Evolutionary conservation across 1,140 invertebrate genomes (phyloP), one percentile per base, ranked within the genome.

Genomic region (Fopius arisanus): DNA sequence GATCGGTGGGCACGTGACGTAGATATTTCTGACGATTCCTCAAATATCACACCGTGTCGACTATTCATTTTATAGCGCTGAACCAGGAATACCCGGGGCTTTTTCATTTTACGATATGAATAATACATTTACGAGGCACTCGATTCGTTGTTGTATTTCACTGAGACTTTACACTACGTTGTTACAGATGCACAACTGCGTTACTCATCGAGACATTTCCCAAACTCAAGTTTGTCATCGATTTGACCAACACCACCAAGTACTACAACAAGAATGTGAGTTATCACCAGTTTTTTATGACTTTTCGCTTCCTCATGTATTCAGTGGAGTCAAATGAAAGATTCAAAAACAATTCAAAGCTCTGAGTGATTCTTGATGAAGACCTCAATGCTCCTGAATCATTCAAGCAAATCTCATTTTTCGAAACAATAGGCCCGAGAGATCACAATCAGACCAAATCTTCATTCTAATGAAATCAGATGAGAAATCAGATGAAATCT

Each of bases 161-260:
- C 43, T 48, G 43, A 48, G n/a, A 48, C 7, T 62, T 62, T 0
- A 31, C 26, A n/a, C 1, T 70, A 14, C 73, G 67, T 76, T 81
- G 76, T 89, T 86, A 19, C 84, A 90, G 89, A 78, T 92, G 90
- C 78, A 88, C 88, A 67, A 83, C 86, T 14, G 65, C 75, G 12
- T 82, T 76, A 28, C 75, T 93, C 37, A 78, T 91, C 73, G 78
- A 90, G 43, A 78, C 82, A 43, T 84, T 89, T 59, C 90, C 91
- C 9, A 85, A 90, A 62, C 79, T 94, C 40, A 92, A 91, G 66
- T 83, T 90, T 40, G 88, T 94, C 26, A 89, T 94, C 43, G 93
- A 94, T 81, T 81, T 94, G 59, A 94, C 93, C 28, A 91, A 92
- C 76, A 93, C 93, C 0, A 80, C 77, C 41, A 89, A 91, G 63